phyloP scores from a whole-genome alignment of 1,140 invertebrate genomes.

The Cherax quadricarinatus region DNA sequence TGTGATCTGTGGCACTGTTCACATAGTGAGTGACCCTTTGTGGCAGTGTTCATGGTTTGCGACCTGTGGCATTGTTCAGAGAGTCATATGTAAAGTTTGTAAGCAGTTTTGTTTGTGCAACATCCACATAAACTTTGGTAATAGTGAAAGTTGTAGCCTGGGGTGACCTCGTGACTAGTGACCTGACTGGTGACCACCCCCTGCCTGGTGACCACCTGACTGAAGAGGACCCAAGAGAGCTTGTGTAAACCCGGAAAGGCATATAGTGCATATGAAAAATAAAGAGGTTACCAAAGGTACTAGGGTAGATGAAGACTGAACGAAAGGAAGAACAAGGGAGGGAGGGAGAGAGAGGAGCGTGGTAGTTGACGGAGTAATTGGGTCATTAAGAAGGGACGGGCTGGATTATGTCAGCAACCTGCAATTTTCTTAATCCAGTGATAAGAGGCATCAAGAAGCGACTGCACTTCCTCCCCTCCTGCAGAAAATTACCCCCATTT shows the following conservation, averaged over 20 bases:
- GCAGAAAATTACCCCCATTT: not conserved
- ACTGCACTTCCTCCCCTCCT: not conserved
- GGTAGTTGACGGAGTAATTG: not conserved
- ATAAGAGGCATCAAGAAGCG: not conserved
- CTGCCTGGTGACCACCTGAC: too few species aligned
- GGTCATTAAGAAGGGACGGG: not conserved
- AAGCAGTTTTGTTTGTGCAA: not conserved
- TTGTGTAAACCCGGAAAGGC: too few species aligned
- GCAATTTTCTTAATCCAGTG: not conserved
- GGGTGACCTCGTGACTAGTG: too few species aligned
- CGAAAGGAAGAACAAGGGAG: not conserved
- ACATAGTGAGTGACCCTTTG: not conserved
- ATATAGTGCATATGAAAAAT: too few species aligned
- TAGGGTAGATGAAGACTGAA: not conserved
- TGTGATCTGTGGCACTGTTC: too few species aligned
- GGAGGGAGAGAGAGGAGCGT: not conserved
- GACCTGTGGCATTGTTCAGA: too few species aligned
- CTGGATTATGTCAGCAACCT: not conserved
- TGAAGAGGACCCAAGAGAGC: too few species aligned
- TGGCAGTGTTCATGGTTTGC: not conserved
- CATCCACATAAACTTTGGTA: not conserved
- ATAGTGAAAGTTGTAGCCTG: not conserved
- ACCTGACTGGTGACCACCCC: too few species aligned
- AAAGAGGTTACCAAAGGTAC: too few species aligned
- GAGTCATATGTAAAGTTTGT: not conserved